Conservation (phyloP, 2,888 invertebrate species). For the Eupithecia vulgata region DNA sequence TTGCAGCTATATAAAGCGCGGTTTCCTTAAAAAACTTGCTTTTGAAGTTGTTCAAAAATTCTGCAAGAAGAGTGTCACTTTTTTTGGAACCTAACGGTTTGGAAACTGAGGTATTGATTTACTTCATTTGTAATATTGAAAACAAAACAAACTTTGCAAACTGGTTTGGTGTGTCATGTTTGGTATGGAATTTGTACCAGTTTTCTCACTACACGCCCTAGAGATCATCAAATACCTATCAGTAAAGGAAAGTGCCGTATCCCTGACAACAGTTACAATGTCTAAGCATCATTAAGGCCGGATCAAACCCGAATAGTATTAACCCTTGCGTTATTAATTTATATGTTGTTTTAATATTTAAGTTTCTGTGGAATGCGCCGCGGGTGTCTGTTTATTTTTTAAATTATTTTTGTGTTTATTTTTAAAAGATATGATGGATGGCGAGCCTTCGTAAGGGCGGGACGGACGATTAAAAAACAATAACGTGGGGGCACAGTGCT, state of each 20-base stretch:
- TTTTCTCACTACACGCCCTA: background rate
- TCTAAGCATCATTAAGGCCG: conserved; percentile 30
- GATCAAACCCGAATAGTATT: conserved; percentile 49
- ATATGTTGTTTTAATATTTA: conserved; percentile 68
- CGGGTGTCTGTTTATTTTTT: conserved; percentile 60
- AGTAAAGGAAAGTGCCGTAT: background rate
- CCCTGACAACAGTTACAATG: background rate
- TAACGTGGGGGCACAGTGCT: conserved; percentile 64
- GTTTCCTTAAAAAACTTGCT: background rate
- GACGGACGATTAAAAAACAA: conserved; percentile 80
- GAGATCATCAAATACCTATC: background rate
- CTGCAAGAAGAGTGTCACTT: background rate
- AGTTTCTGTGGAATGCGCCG: conserved; percentile 75
- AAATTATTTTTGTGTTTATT: conserved; percentile 24
- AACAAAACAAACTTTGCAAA: background rate
- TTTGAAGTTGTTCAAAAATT: background rate
- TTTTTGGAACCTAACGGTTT: background rate
- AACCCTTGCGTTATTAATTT: conserved; percentile 71
- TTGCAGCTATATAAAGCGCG: no score
- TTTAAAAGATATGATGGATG: conserved; percentile 70
- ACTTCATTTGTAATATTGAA: background rate
- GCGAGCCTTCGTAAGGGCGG: conserved; percentile 70
- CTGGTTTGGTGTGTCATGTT: background rate
- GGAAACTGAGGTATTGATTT: background rate
- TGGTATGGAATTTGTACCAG: background rate